Evolutionary conservation across 2,113 vertebrate genomes (phyloP), one percentile per base, ranked within the genome.

Genomic region (Hemicordylus capensis): DNA sequence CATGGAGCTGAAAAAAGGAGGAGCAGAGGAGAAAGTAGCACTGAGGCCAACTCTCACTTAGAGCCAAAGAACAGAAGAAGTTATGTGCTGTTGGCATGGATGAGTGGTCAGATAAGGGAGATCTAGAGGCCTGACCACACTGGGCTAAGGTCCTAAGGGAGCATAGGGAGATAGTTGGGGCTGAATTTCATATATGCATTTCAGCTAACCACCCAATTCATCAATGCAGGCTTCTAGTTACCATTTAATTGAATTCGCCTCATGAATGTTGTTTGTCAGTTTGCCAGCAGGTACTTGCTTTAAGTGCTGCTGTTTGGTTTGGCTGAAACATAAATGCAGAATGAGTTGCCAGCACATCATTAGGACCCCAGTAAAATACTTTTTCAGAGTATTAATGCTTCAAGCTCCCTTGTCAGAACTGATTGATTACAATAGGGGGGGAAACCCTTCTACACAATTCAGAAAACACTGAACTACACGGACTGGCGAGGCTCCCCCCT

Each of bases 201-300:
- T 79, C 54, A 63, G 48, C 67, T 80, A 61, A 48, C 42, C n/a
- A 61, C 39, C 54, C 84, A 72, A 31, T 78, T 79, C 67, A 48
- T 63, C 39, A 44, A 26, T 73, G n/a, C 44, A 73, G n/a, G 58
- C 44, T 79, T 72, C 84, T 85, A 39, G 84, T 92, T 94, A 84
- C 89, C 88, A 82, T 90, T 95, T 95, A 95, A 95, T 94, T 95
- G n/a, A n/a, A n/a, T n/a, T n/a, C n/a, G 93, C 91, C 87, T 93
- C 61, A 81, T 89, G 90, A 89, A 84, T 89, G 93, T 92, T 94
- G 80, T 93, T 95, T 96, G 96, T 96, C 94, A 94, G 24, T 93
- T 95, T 96, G 94, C 95, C 94, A 95, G 93, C 92, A 93, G 93
- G 85, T 94, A 93, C 89, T 90, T 87, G 88, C n/a, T 92, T 95